A percentile compares a stretch with the other conserved stretches of the same genome.
Conservation (phyloP, 2,113 vertebrate genomes). For the Engraulis encrasicolus region DNA sequence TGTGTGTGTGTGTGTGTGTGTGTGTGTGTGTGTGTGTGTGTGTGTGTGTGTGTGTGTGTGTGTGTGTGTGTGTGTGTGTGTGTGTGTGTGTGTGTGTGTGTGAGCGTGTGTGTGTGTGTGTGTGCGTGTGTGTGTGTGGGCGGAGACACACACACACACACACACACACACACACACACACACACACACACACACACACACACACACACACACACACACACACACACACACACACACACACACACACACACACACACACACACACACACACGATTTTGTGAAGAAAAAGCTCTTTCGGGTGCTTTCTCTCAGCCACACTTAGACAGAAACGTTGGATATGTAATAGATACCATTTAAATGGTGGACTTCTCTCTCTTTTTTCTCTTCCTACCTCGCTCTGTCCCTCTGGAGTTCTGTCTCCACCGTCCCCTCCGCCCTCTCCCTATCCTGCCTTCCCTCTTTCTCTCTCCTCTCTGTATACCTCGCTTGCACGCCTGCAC, state of each 20-base stretch:
- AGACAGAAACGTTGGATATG: background rate
- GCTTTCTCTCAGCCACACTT: background rate
- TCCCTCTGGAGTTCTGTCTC: background rate
- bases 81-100: too few species aligned
- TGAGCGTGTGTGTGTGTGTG: too few species aligned
- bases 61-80: too few species aligned
- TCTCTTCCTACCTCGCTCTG: background rate
- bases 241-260: background rate
- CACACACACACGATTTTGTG: background rate
- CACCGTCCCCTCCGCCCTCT: background rate
- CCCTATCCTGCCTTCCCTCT: too few species aligned
- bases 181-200: background rate
- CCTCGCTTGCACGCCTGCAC: background rate
- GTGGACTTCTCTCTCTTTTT: background rate
- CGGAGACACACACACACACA: too few species aligned
- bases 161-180: too few species aligned
- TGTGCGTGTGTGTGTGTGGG: too few species aligned
- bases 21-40: too few species aligned
- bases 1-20: too few species aligned
- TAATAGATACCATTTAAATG: conserved; percentile 1
- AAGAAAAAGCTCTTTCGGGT: background rate
- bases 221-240: background rate
- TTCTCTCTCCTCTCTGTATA: too few species aligned
- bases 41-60: too few species aligned
- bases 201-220: background rate